Evolutionary conservation across 2,113 vertebrate species (phyloP).

Genomic region (Jaculus jaculus): DNA sequence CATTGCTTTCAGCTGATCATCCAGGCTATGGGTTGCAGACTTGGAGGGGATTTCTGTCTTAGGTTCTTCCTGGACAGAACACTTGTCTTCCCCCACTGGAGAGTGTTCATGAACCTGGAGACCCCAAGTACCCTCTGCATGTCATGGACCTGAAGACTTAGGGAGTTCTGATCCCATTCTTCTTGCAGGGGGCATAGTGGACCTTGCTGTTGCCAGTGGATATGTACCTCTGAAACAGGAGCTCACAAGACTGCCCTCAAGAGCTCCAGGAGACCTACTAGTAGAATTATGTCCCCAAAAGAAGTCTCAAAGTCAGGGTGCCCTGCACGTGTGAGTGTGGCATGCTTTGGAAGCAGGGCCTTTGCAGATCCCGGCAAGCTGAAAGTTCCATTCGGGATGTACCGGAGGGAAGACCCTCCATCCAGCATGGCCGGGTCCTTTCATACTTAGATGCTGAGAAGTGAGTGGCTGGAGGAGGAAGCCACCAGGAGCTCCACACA

Average conservation of each 20-base stretch:
- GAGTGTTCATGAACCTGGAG: no score
- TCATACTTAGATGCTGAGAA: no score
- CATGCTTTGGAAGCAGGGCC: neutral
- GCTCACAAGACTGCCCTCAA: neutral
- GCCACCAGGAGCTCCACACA: accelerated
- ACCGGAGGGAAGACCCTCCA: neutral
- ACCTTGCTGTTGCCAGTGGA: neutral
- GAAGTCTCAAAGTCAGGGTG: accelerated
- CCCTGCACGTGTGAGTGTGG: no score
- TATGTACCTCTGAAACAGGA: neutral
- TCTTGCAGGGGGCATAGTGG: neutral
- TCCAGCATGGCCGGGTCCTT: neutral
- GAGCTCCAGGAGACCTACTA: neutral
- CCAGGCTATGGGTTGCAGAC: no score
- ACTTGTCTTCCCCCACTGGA: no score
- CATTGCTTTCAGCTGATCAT: no score
- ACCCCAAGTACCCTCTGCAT: no score
- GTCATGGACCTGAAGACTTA: neutral
- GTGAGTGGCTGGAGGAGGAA: neutral
- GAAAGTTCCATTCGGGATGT: neutral
- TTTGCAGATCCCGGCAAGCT: neutral
- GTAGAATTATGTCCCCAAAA: neutral
- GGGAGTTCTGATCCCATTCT: neutral
- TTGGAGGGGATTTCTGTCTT: no score
- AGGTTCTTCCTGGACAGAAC: accelerated